These are phyloP conservation scores for Perca flavescens DNA, from an alignment of 2,113 vertebrate genomes.

Conservation along the genomic window DNA sequence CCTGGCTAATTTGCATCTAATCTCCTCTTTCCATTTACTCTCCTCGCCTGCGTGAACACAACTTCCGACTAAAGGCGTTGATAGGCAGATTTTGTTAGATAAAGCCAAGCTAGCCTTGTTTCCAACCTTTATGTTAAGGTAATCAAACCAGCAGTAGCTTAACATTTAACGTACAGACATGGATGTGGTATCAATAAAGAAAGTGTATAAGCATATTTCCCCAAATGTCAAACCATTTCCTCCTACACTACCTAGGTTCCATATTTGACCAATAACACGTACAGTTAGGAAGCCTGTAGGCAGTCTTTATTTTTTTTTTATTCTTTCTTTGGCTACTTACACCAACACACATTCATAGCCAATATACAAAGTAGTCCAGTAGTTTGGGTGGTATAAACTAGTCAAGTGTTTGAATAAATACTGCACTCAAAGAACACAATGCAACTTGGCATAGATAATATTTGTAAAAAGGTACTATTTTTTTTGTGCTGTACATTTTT, in stretches of 20 bases:
- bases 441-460: constrained; percentile 45
- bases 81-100: too few relatives aligned
- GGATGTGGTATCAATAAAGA: neutral
- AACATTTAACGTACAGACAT: neutral
- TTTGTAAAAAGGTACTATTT: constrained; percentile 49
- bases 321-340: constrained; percentile 55
- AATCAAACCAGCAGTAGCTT: neutral
- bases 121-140: neutral
- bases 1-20: neutral
- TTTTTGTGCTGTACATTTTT: constrained; percentile 47
- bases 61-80: neutral
- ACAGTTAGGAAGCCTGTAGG: constrained; percentile 13
- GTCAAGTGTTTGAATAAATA: constrained; percentile 53
- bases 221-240: neutral
- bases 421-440: constrained; percentile 41
- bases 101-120: neutral
- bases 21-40: neutral
- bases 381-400: constrained; percentile 38
- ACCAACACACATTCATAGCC: constrained; percentile 66
- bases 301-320: constrained; percentile 39
- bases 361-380: constrained; percentile 62
- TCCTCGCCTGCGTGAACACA: neutral
- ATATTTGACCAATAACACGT: constrained; percentile 1
- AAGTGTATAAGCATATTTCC: neutral
- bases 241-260: neutral